A percentile compares a stretch with the other conserved stretches of the same genome.
These are phyloP conservation scores for Etia nguti DNA, from an alignment of 2,113 vertebrate species.

Conservation along the genomic window DNA sequence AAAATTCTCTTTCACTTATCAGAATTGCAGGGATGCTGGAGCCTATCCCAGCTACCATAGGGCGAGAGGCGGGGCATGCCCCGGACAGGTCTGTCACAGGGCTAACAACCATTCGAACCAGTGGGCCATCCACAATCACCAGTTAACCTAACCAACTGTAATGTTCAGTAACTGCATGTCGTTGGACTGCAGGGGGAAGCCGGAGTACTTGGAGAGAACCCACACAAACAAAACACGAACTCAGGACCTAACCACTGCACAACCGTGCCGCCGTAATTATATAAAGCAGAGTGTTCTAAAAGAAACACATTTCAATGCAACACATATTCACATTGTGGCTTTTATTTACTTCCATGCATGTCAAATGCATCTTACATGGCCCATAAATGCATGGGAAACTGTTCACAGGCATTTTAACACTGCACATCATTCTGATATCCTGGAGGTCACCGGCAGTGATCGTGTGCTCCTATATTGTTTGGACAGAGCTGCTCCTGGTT, in stretches of 20 bases:
- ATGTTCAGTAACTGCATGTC: background rate
- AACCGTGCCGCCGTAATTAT: background rate
- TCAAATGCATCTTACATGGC: background rate
- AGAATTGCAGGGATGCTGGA: background rate
- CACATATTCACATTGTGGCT: background rate
- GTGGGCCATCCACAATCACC: background rate
- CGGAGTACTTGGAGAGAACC: background rate
- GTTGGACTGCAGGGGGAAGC: too few species aligned
- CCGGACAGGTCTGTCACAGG: fast-evolving
- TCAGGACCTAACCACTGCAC: background rate
- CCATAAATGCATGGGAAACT: fast-evolving
- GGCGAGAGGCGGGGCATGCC: background rate
- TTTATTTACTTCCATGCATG: background rate
- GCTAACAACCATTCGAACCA: background rate
- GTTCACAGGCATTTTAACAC: background rate
- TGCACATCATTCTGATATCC: background rate
- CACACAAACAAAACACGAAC: background rate
- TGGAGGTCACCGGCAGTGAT: background rate
- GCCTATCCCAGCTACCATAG: background rate
- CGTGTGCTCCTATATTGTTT: background rate
- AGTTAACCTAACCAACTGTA: background rate
- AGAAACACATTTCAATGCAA: background rate
- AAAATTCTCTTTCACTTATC: background rate
- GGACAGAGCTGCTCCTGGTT: background rate
- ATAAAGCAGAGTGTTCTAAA: background rate